Evolutionary conservation across 2,888 invertebrate genomes (phyloP).

Genomic region (Itoplectis maculator): DNA sequence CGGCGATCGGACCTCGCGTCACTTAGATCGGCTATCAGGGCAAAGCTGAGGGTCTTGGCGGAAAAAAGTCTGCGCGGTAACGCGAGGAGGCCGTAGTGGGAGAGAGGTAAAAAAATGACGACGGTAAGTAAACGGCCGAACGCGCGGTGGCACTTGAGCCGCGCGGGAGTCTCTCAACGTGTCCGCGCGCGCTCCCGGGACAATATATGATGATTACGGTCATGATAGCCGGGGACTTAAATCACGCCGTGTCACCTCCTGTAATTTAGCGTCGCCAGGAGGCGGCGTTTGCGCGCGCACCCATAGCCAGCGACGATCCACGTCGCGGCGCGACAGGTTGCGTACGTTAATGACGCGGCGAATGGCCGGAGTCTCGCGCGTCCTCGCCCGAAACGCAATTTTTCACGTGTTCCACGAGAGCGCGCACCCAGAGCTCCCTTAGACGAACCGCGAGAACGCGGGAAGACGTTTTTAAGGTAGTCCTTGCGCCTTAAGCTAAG

Average conservation of each 20-base stretch:
- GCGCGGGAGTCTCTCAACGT: slow-evolving; percentile 63
- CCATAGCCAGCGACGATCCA: slow-evolving; percentile 37
- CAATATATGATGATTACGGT: slow-evolving; percentile 74
- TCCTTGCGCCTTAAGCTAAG: no score
- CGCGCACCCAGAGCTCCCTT: not conserved
- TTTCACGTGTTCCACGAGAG: slow-evolving; percentile 55
- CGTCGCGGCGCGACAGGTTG: slow-evolving; percentile 64
- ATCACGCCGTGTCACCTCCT: slow-evolving; percentile 71
- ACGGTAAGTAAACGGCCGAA: slow-evolving; percentile 65
- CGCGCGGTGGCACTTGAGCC: slow-evolving; percentile 67
- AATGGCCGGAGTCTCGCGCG: slow-evolving; percentile 65
- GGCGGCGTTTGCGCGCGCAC: slow-evolving; percentile 20
- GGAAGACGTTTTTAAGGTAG: not conserved
- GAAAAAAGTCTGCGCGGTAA: not conserved
- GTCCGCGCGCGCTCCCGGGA: slow-evolving; percentile 58
- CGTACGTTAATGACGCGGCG: slow-evolving; percentile 69
- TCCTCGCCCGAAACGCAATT: slow-evolving; percentile 67
- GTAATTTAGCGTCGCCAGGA: slow-evolving; percentile 68
- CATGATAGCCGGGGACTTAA: slow-evolving; percentile 70
- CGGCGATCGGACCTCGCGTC: not conserved
- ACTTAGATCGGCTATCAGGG: not conserved
- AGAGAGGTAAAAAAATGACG: slow-evolving; percentile 48
- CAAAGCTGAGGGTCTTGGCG: not conserved
- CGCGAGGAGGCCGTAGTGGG: slow-evolving; percentile 31
- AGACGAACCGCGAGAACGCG: not conserved